Percentiles rank a stretch among this genome's conserved stretches.
These are phyloP conservation scores for Pagrus major DNA, from an alignment of 2,113 vertebrate species.

Conservation along the genomic window DNA sequence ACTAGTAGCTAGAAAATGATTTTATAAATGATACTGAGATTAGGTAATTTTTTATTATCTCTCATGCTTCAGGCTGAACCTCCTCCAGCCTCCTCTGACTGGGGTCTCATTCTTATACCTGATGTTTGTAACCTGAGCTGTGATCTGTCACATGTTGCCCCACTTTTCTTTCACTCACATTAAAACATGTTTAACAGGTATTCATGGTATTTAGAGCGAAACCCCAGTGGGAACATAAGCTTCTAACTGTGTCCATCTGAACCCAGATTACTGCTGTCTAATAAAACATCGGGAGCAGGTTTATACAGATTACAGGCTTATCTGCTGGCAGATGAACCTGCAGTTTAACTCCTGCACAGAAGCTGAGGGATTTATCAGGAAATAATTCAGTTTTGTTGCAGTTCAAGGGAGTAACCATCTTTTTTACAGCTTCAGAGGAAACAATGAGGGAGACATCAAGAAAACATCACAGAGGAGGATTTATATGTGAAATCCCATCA, in stretches of 20 bases:
- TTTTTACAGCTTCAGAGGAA: background rate
- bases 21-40: no score
- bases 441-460: background rate
- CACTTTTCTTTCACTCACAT: background rate
- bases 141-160: background rate
- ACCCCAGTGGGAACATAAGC: constrained; percentile 3
- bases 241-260: constrained; percentile 2
- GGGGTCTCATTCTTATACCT: no score
- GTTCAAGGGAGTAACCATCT: background rate
- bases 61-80: no score
- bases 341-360: constrained; percentile 9
- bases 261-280: constrained; percentile 44
- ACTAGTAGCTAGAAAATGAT: no score
- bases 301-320: constrained; percentile 63
- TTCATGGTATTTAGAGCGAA: background rate
- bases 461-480: background rate
- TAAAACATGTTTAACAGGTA: background rate
- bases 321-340: constrained; percentile 38
- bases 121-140: background rate
- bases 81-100: no score
- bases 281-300: constrained; percentile 23
- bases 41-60: no score
- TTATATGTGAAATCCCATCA: background rate
- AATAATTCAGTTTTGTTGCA: background rate
- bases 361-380: background rate